Base-by-base conservation (phyloP, 2,888 invertebrate genomes). In the Drosophila dives region DNA sequence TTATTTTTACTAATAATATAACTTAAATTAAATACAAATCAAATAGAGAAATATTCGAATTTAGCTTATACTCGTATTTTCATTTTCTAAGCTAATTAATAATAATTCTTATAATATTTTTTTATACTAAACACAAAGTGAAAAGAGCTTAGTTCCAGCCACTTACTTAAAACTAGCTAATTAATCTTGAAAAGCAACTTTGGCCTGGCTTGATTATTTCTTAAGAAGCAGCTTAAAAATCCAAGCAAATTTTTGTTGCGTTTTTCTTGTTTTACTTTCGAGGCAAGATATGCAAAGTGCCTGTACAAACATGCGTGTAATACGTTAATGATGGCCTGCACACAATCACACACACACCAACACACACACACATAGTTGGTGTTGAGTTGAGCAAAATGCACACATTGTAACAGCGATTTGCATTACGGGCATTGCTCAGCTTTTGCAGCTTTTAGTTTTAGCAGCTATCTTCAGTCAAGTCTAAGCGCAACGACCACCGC, bases 371-470 rank as follows among this genome's bases (percentile, higher is more conserved):
- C 23, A 60, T 26, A 38, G 2, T 8, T 61, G 45, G 58, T 54
- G 33, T 65, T 40, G 23, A 32, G 45, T 45, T 23, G 45, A 45
- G 45, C 17, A 61, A 26, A 72, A 58, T 70, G 70, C 87, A 80
- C 77, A 89, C 84, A 89, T 86, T 86, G 87, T 86, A 70, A 65
- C 81, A 55, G 61, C 76, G 76, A 86, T 83, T 84, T 86, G 76
- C 89, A 84, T 84, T 86, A 89, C 66, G 79, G 62, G 66, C 87
- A 84, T 77, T 86, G 79, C 82, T 81, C 70, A 89, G 83, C 67
- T 86, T 80, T 54, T 60, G 68, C 68, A 34, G 63, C 66, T 68
- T 56, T 56, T 42, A 59, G 75, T 23, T 38, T 56, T 61, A 59
- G 63, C 68, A 73, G 61, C 51, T 66, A 69, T 80, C 73, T 77